Conservation (phyloP, 2,797 vertebrate species). For the Syngnathus rostellatus region DNA sequence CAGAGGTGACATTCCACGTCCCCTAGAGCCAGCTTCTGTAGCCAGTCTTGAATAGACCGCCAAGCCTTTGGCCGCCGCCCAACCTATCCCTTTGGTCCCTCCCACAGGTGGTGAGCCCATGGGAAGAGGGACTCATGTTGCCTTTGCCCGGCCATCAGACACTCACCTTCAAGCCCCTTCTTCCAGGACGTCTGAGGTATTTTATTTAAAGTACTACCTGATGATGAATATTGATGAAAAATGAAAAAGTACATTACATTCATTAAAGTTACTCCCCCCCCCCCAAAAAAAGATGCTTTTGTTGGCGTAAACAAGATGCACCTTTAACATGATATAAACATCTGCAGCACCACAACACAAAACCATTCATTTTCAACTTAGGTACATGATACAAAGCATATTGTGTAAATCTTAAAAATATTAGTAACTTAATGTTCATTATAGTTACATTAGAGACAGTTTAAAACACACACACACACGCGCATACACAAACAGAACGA, state of each 20-base stretch:
- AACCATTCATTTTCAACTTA: neutral
- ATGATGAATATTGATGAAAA: slow-evolving; percentile 21
- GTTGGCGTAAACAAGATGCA: neutral
- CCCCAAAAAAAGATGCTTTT: slow-evolving; percentile 30
- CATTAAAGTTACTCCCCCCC: slow-evolving; percentile 28
- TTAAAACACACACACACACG: neutral
- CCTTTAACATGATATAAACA: neutral
- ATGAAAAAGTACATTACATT: slow-evolving; percentile 51
- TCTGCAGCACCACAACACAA: slow-evolving; percentile 9
- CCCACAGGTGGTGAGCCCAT: no score
- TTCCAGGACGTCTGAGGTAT: no score
- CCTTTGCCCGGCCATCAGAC: no score
- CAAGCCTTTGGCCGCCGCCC: no score
- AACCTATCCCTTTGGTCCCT: no score
- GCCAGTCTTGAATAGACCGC: no score
- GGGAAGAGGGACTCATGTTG: no score
- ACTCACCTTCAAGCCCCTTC: no score
- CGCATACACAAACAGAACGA: no score
- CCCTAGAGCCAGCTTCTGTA: no score
- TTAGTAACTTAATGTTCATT: neutral
- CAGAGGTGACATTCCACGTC: no score
- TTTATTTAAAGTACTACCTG: neutral
- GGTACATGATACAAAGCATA: slow-evolving; percentile 1
- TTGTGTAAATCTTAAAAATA: neutral
- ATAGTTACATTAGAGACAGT: neutral